phyloP scores from a whole-genome alignment of 2,797 vertebrate genomes.

The Gymnoscopelus braueri region DNA sequence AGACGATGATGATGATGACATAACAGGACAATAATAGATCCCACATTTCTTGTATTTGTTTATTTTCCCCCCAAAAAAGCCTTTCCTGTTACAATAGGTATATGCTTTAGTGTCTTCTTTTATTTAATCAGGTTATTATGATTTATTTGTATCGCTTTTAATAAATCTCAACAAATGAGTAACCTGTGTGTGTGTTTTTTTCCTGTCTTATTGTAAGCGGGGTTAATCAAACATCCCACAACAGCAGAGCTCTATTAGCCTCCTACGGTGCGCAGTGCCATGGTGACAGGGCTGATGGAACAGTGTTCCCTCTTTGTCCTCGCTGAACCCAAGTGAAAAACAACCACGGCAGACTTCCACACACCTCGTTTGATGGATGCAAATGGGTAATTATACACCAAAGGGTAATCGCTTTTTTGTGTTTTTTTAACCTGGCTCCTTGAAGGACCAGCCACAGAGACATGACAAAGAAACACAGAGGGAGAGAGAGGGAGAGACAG shows the following conservation, averaged over 20 bases:
- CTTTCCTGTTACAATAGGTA: too few species aligned
- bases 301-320: slow-evolving; percentile 1
- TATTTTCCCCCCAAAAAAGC: too few species aligned
- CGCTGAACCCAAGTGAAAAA: slow-evolving; percentile 37
- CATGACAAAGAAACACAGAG: slow-evolving; percentile 16
- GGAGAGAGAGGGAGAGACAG: too few species aligned
- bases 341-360: slow-evolving; percentile 4
- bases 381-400: slow-evolving; percentile 47
- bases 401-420: slow-evolving; percentile 55
- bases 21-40: too few species aligned
- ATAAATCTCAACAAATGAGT: too few species aligned
- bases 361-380: slow-evolving; percentile 11
- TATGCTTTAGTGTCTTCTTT: too few species aligned
- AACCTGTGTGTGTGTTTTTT: slow-evolving; percentile 8
- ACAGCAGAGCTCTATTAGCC: slow-evolving; percentile 32
- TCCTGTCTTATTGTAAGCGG: slow-evolving; percentile 7
- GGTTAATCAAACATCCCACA: slow-evolving; percentile 29
- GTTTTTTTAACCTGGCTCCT: slow-evolving; percentile 14
- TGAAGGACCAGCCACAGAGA: slow-evolving; percentile 8
- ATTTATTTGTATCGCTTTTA: too few species aligned
- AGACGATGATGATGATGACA: too few species aligned
- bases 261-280: slow-evolving; percentile 21
- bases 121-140: too few species aligned
- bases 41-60: too few species aligned
- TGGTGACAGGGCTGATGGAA: not conserved